These are phyloP conservation scores for Noctua fimbriata DNA, from an alignment of 2,888 invertebrate species.

Conservation along the genomic window DNA sequence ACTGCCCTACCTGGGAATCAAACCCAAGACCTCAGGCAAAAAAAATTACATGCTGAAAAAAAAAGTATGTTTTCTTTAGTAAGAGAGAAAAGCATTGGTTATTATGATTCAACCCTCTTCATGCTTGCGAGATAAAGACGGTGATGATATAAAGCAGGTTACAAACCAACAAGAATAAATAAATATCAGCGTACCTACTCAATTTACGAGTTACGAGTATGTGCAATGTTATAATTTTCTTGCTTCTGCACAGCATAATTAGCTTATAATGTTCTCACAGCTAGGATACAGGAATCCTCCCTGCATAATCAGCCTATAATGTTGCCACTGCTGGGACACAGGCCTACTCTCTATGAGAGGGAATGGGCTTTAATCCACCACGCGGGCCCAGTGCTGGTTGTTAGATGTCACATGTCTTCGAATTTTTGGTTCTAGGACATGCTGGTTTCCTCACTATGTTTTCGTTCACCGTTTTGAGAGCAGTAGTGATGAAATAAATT, in stretches of 20 bases:
- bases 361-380: too few relatives aligned
- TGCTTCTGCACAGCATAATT: neutral
- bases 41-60: neutral
- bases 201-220: neutral
- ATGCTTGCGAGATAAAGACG: neutral
- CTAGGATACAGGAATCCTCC: neutral
- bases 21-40: neutral
- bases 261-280: neutral
- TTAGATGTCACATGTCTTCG: too few relatives aligned
- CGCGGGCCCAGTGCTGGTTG: too few relatives aligned
- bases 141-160: neutral
- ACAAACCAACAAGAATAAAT: neutral
- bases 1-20: neutral
- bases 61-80: neutral
- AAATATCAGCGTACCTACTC: neutral
- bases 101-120: neutral
- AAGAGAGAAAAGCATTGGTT: neutral
- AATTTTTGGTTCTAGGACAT: too few relatives aligned
- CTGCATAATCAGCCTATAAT: too few relatives aligned
- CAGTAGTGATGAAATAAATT: too few relatives aligned
- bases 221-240: neutral
- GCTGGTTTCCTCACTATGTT: too few relatives aligned
- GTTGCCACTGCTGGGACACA: too few relatives aligned
- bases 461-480: too few relatives aligned
- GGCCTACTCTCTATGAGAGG: too few relatives aligned